These are phyloP conservation scores for Bembecia ichneumoniformis DNA, from an alignment of 2,888 invertebrate genomes.

Conservation along the genomic window DNA sequence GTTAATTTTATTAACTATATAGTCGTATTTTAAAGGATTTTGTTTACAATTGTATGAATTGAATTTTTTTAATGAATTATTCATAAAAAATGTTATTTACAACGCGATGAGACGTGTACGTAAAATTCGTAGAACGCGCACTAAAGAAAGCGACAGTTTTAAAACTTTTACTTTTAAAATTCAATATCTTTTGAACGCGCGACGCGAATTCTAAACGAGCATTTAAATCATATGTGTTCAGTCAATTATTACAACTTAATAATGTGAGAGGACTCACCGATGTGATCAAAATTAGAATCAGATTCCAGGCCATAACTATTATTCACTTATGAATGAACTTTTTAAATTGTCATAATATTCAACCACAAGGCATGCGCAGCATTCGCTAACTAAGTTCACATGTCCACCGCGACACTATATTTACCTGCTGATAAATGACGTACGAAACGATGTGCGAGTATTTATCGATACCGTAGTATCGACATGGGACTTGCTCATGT, in stretches of 20 bases:
- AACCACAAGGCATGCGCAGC: slow-evolving; percentile 17
- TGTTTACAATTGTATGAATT: too few relatives aligned
- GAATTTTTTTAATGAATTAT: too few relatives aligned
- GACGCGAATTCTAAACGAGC: too few relatives aligned
- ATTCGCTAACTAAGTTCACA: slow-evolving; percentile 25
- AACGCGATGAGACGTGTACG: not conserved
- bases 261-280: slow-evolving; percentile 30
- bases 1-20: too few relatives aligned
- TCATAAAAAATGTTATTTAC: too few relatives aligned
- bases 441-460: slow-evolving; percentile 20
- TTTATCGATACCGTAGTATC: slow-evolving; percentile 14
- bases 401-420: slow-evolving; percentile 32
- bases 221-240: too few relatives aligned
- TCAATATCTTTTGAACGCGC: not conserved
- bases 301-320: slow-evolving; percentile 40
- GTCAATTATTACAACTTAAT: too few relatives aligned
- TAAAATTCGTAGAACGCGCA: not conserved
- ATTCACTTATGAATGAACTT: slow-evolving; percentile 16
- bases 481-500: slow-evolving; percentile 28
- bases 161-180: slow-evolving; percentile 32
- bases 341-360: slow-evolving; percentile 17
- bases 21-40: too few relatives aligned
- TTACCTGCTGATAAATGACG: slow-evolving; percentile 24
- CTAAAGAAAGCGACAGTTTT: slow-evolving; percentile 18
- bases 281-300: slow-evolving; percentile 30